Evolutionary conservation across 2,113 vertebrate genomes (phyloP).

Genomic region (Axis porcinus): DNA sequence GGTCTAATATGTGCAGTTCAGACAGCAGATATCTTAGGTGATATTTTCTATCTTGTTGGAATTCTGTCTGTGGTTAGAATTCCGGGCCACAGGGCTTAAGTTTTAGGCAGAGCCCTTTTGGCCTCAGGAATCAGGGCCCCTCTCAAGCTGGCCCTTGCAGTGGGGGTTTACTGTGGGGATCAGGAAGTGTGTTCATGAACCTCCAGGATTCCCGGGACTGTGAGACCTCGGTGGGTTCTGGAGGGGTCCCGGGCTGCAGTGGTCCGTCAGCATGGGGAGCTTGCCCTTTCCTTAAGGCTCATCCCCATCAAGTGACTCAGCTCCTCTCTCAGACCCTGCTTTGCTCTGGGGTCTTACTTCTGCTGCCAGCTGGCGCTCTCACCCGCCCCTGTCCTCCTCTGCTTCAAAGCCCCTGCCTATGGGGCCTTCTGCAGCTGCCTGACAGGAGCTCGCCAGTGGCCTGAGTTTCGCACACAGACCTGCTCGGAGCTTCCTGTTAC

Average conservation of each 20-base stretch:
- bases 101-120: neutral
- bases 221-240: neutral
- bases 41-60: neutral
- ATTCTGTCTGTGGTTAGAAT: neutral
- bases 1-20: neutral
- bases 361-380: neutral
- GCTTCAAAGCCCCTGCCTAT: neutral
- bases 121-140: neutral
- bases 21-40: neutral
- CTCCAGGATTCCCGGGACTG: neutral
- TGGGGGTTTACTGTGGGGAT: neutral
- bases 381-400: neutral
- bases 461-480: neutral
- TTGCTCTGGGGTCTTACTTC: neutral
- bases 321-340: neutral
- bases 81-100: neutral
- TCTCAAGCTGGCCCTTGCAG: fast-evolving
- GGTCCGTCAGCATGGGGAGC: no score
- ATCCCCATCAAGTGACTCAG: neutral
- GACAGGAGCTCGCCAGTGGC: neutral
- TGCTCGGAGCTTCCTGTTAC: neutral
- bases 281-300: neutral
- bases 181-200: neutral
- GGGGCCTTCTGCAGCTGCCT: neutral
- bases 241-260: neutral